Percentiles rank a stretch among this genome's conserved stretches.
Evolutionary conservation across 2,888 invertebrate species (phyloP).

Genomic region (Physocephala rufipes): DNA sequence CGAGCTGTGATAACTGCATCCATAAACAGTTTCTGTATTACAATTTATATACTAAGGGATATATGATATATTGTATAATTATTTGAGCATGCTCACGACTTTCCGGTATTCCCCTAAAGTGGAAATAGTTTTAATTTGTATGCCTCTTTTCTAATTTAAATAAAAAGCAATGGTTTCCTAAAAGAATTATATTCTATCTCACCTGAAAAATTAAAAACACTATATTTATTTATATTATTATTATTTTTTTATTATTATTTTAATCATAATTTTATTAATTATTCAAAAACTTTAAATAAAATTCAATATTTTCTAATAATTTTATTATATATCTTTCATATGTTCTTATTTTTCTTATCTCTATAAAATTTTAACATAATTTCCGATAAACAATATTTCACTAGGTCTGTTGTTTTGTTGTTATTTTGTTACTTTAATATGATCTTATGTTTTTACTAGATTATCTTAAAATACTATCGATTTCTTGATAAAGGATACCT

Average conservation of each 20-base stretch:
- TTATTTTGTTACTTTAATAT: slow-evolving; percentile 14
- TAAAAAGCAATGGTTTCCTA: too few relatives aligned
- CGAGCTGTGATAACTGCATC: too few relatives aligned
- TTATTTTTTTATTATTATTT: not conserved
- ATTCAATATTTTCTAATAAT: slow-evolving; percentile 31
- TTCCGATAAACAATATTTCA: slow-evolving; percentile 34
- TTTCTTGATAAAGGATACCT: slow-evolving; percentile 16
- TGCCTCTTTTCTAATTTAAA: too few relatives aligned
- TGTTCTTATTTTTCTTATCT: slow-evolving; percentile 7
- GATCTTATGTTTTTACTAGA: slow-evolving; percentile 26
- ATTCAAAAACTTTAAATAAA: slow-evolving; percentile 9
- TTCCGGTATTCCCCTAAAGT: not conserved
- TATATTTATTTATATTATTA: not conserved
- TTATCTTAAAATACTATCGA: slow-evolving; percentile 23
- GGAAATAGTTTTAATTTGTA: not conserved
- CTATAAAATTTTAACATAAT: slow-evolving; percentile 18
- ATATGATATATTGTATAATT: not conserved
- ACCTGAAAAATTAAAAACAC: not conserved
- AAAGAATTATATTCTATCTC: not conserved
- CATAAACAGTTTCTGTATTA: too few relatives aligned
- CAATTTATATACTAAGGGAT: too few relatives aligned
- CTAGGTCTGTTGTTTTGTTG: slow-evolving; percentile 19
- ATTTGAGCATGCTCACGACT: not conserved
- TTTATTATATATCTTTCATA: slow-evolving; percentile 3
- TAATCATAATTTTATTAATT: slow-evolving; percentile 7